These are phyloP conservation scores for Eristalis tenax DNA, from an alignment of 2,888 invertebrate species.

Conservation along the genomic window DNA sequence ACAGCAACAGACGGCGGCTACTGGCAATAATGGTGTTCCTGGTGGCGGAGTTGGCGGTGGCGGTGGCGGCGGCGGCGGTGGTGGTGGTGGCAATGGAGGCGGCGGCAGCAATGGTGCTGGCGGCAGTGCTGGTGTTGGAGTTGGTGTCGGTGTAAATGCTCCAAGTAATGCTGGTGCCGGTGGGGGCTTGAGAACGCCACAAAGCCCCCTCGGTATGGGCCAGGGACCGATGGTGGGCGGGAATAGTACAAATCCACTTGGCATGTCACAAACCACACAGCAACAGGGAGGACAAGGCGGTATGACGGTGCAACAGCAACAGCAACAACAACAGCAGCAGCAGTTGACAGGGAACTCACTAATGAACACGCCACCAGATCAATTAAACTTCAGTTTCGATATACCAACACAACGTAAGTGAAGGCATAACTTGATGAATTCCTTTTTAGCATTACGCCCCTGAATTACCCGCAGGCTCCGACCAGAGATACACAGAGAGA, in stretches of 20 bases:
- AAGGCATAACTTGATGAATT: constrained; percentile 20
- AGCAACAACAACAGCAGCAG: constrained; percentile 73
- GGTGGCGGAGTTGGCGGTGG: constrained; percentile 75
- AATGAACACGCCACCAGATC: constrained; percentile 80
- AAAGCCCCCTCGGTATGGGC: constrained; percentile 79
- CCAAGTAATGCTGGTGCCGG: constrained; percentile 41
- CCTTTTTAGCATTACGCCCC: constrained; percentile 65
- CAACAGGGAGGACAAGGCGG: constrained; percentile 68
- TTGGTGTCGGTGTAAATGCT: constrained; percentile 33
- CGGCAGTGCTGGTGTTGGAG: constrained; percentile 68
- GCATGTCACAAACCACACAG: constrained; percentile 73
- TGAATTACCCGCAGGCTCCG: constrained; percentile 63
- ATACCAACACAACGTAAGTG: constrained; percentile 78
- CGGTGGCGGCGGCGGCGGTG: constrained; percentile 74
- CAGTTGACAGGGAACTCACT: constrained; percentile 76
- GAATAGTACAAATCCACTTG: constrained; percentile 78
- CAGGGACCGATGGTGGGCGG: constrained; percentile 78
- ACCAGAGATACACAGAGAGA: constrained; percentile 65
- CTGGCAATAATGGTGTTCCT: constrained; percentile 73
- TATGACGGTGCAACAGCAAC: constrained; percentile 70
- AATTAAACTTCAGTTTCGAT: constrained; percentile 80
- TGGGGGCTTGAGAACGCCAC: constrained; percentile 77
- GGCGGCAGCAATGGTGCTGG: constrained; percentile 75
- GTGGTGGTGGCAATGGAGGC: constrained; percentile 73
- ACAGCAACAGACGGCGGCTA: constrained; percentile 81